phyloP scores from a whole-genome alignment of 2,113 vertebrate genomes.

The Ameiurus melas region DNA sequence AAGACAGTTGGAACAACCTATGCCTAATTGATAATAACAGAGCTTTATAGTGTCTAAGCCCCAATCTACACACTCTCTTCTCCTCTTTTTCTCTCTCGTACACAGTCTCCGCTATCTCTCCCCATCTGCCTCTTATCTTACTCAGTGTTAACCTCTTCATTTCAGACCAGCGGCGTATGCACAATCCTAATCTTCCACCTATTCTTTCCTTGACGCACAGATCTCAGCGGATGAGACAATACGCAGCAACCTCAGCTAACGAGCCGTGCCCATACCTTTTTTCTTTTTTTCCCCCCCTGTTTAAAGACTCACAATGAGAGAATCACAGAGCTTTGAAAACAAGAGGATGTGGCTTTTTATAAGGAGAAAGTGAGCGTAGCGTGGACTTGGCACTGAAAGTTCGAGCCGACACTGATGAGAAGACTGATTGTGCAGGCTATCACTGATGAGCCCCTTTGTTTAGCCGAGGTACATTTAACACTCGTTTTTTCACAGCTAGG shows the following conservation, averaged over 20 bases:
- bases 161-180: slow-evolving; percentile 75
- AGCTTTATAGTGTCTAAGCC: slow-evolving; percentile 63
- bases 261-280: slow-evolving; percentile 59
- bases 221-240: slow-evolving; percentile 68
- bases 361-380: slow-evolving; percentile 1
- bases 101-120: slow-evolving; percentile 61
- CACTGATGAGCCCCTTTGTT: slow-evolving; percentile 51
- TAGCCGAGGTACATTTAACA: slow-evolving; percentile 33
- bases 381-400: not conserved
- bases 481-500: not conserved
- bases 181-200: slow-evolving; percentile 74
- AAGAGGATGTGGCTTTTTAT: slow-evolving; percentile 14
- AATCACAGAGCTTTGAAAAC: slow-evolving; percentile 38
- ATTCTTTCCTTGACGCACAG: slow-evolving; percentile 71
- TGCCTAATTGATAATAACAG: slow-evolving; percentile 70
- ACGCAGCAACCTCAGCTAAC: slow-evolving; percentile 67
- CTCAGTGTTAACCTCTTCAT: slow-evolving; percentile 72
- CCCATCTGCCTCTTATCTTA: slow-evolving; percentile 71
- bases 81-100: slow-evolving; percentile 58
- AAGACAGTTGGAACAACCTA: slow-evolving; percentile 54
- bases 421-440: slow-evolving; percentile 39
- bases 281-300: slow-evolving; percentile 18
- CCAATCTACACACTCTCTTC: slow-evolving; percentile 70
- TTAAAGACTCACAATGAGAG: slow-evolving; percentile 55
- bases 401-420: slow-evolving; percentile 48